phyloP scores from a whole-genome alignment of 2,888 invertebrate genomes.

The Xanthorhoe spadicearia region DNA sequence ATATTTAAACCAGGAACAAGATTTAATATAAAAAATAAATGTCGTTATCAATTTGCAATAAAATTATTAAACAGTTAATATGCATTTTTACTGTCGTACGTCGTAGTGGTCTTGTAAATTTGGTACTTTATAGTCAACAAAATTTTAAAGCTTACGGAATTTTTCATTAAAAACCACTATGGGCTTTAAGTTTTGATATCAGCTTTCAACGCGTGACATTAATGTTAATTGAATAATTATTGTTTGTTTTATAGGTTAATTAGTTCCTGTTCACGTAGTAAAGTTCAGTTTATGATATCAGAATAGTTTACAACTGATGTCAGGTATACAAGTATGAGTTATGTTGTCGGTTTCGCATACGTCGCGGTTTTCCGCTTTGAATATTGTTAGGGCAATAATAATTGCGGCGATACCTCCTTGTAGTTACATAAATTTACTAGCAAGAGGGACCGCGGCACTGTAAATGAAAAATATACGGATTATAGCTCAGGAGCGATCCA shows the following conservation, averaged over 20 bases:
- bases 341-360: slow-evolving; percentile 27
- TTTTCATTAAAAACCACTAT: slow-evolving; percentile 51
- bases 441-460: slow-evolving; percentile 57
- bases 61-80: slow-evolving; percentile 61
- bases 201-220: slow-evolving; percentile 40
- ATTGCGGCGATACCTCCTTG: slow-evolving; percentile 70
- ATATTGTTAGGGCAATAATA: slow-evolving; percentile 64
- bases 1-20: slow-evolving; percentile 43
- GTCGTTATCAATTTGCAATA: slow-evolving; percentile 64
- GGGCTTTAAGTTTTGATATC: slow-evolving; percentile 36
- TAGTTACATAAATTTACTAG: slow-evolving; percentile 76
- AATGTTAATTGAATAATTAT: slow-evolving; percentile 39
- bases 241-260: slow-evolving; percentile 37
- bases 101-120: slow-evolving; percentile 67
- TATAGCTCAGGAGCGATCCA: slow-evolving; percentile 81
- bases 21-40: slow-evolving; percentile 49
- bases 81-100: slow-evolving; percentile 58
- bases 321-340: slow-evolving; percentile 27
- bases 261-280: slow-evolving; percentile 40
- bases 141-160: slow-evolving; percentile 52
- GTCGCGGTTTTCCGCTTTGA: slow-evolving; percentile 41
- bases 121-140: slow-evolving; percentile 62
- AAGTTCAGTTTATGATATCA: slow-evolving; percentile 24
- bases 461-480: slow-evolving; percentile 83
- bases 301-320: slow-evolving; percentile 18